phyloP scores from a whole-genome alignment of 2,797 vertebrate genomes.

The Syndactyla subalaris region DNA sequence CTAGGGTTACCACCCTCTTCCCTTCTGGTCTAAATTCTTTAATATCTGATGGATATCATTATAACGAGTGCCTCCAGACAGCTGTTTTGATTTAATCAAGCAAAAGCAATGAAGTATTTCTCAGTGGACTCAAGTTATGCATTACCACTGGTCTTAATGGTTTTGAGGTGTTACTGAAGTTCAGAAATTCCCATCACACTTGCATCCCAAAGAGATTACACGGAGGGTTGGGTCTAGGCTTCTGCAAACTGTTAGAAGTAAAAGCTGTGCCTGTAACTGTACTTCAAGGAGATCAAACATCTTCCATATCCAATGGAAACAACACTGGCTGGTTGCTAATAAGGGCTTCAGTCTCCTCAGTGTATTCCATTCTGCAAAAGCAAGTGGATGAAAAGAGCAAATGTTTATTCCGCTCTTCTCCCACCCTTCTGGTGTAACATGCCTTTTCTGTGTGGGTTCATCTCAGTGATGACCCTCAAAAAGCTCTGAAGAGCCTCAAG shows the following conservation, averaged over 20 bases:
- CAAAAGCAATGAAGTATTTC: not conserved
- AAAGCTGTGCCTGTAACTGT: not conserved
- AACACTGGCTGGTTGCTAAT: not conserved
- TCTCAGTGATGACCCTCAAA: not conserved
- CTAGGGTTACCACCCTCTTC: slow-evolving; percentile 35
- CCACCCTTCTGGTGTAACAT: not conserved
- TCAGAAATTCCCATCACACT: not conserved
- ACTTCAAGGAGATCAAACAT: not conserved
- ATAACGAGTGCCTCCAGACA: not conserved
- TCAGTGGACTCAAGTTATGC: not conserved
- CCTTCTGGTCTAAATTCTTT: slow-evolving; percentile 6
- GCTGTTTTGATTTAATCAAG: not conserved
- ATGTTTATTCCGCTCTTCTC: not conserved
- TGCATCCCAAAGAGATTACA: not conserved
- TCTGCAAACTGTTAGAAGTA: not conserved
- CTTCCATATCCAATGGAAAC: not conserved
- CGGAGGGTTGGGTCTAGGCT: not conserved
- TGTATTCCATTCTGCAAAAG: not conserved
- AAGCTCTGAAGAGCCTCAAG: not conserved
- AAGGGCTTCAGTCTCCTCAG: not conserved
- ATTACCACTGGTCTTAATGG: not conserved
- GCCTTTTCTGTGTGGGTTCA: not conserved
- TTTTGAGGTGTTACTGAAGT: not conserved
- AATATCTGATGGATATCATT: slow-evolving; percentile 21
- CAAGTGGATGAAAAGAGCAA: not conserved